Evolutionary conservation across 2,113 vertebrate species (phyloP), one percentile per base, ranked within the genome.

Genomic region (Eclectus roratus): DNA sequence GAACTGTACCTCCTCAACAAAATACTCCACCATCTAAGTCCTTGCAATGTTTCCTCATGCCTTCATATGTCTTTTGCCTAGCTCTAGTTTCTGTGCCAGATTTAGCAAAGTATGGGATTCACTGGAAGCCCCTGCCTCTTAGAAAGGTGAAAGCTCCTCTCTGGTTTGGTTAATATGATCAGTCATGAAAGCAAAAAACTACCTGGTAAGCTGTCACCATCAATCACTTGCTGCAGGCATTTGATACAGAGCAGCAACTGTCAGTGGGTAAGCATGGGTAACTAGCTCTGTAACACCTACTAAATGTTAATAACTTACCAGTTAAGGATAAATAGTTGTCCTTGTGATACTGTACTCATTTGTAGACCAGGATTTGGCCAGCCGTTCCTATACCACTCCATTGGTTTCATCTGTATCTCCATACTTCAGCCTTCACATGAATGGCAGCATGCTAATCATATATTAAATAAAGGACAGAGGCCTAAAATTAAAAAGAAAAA

Each of bases 41-140:
- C n/a, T 25, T 88, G 41, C 68, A 28, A 0, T 1, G 5, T 88
- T 84, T 69, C 19, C 17, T 64, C 0, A 0, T 37, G 29, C 68
- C n/a, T 91, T 25, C 21, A 4, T 25, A 4, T 27, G 53, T n/a
- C 21, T 68, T 79, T 33, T 35, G 60, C 24, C 29, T 47, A 33
- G 9, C 44, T 83, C 28, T 33, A 17, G 17, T 50, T 21, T 83
- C 35, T 46, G 24, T 73, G 66, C 37, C 25, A 41, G 60, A 20
- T 11, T 69, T 79, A 41, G 41, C 11, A 0, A 0, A 50, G 14
- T 12, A 7, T 24, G 21, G 66, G 43, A 17, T 50, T 91, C 41
- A 44, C 3, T 39, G 60, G 17, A 29, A 73, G 9, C 25, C 24
- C 7, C 35, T 27, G 58, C 58, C 27, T 87, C 56, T 74, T 73